Base-by-base conservation (phyloP, 2,113 vertebrate genomes). In the Pampusana beccarii region DNA sequence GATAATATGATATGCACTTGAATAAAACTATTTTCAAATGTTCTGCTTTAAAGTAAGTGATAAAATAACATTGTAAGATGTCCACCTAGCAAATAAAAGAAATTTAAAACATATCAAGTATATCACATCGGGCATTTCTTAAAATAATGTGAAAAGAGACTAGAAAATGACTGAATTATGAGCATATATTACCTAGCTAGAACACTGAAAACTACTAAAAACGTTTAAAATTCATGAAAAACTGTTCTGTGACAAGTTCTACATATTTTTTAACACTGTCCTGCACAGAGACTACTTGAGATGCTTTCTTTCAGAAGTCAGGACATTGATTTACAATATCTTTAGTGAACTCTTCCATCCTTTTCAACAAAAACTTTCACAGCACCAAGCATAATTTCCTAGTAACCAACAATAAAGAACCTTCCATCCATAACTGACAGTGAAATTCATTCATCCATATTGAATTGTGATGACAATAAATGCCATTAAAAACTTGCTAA, bases 391-490 rank as follows among this genome's bases (percentile, higher is more conserved):
- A 92, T 57, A 48, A 94, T 94, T 97, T 97, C 46, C 85, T 81
- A 69, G 58, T 92, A 97, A 97, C 58, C 66, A 95, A 94, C 77
- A 94, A 93, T 58, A 94, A 65, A 91, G 73, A 96, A 97, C 61
- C 89, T 95, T 87, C 73, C 95, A 86, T 69, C 69, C 33, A 77
- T 78, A 97, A 94, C 3, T 94, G 88, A 92, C 81, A 94, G 64
- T 92, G 88, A 97, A 97, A 97, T 73, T 94, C 96, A 98, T 80
- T 95, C 95, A 97, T 83, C 95, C 79, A 62, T 91, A 88, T 81
- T 31, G 31, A 93, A 96, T 78, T 96, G 83, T 90, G 79, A 97
- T 95, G 96, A 97, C 85, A 88, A 73, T 88, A 97, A 93, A 80
- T 58, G 78, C 80, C 89, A 77, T 75, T 95, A 86, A 94, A 96